phyloP scores from a whole-genome alignment of 2,888 invertebrate genomes.

The Orchestes rusci region DNA sequence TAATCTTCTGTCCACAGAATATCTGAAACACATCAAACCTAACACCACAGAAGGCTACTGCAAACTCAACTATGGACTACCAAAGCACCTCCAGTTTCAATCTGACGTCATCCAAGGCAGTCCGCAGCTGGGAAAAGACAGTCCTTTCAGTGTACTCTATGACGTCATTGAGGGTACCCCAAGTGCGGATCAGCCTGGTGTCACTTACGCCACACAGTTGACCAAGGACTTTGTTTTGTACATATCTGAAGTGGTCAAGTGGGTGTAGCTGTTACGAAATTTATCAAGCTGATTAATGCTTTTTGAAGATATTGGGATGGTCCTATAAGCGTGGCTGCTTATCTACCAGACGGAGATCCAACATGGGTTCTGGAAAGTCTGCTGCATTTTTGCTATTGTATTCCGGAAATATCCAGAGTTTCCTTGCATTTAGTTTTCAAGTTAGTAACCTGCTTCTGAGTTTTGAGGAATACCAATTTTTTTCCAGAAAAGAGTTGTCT shows the following conservation, averaged over 20 bases:
- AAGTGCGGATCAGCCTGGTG: conserved; percentile 45
- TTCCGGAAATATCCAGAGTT: conserved; percentile 60
- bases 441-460: conserved; percentile 34
- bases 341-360: conserved; percentile 57
- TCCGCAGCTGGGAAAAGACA: conserved; percentile 53
- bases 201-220: conserved; percentile 68
- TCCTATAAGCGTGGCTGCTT: conserved; percentile 62
- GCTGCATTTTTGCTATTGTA: conserved; percentile 58
- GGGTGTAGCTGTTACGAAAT: conserved; percentile 5
- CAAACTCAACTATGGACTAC: conserved; percentile 54
- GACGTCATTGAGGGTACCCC: conserved; percentile 49
- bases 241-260: conserved; percentile 56
- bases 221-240: conserved; percentile 65
- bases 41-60: conserved; percentile 47
- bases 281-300: not conserved
- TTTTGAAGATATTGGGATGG: conserved; percentile 55
- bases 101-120: conserved; percentile 46
- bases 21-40: conserved; percentile 20
- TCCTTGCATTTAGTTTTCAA: conserved; percentile 64
- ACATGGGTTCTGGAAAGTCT: conserved; percentile 55
- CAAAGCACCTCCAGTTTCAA: conserved; percentile 47
- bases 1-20: too few relatives aligned
- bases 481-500: conserved; percentile 12
- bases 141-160: conserved; percentile 57
- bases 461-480: not conserved